phyloP scores from a whole-genome alignment of 2,797 vertebrate genomes.

The Manis javanica region DNA sequence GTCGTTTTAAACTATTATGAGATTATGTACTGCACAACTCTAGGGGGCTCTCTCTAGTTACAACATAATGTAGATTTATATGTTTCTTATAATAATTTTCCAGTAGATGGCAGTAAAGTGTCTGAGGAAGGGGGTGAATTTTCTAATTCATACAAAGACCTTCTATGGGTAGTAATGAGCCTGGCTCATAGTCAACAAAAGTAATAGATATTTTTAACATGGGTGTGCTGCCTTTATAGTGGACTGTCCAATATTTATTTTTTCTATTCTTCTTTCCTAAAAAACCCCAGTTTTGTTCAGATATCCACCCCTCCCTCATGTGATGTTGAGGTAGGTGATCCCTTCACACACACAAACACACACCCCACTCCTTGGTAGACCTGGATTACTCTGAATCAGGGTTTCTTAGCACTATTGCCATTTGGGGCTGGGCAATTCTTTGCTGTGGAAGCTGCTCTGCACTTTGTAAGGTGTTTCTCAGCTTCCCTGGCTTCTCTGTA shows the following conservation, averaged over 20 bases:
- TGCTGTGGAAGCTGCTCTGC: background rate
- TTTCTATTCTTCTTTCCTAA: background rate
- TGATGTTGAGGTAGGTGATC: background rate
- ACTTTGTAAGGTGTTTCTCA: background rate
- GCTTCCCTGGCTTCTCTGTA: background rate
- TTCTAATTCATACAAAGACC: constrained; percentile 51
- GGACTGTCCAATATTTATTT: background rate
- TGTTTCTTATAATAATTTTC: constrained; percentile 47
- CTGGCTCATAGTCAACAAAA: constrained; percentile 41
- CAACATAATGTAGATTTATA: background rate
- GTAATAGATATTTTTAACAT: background rate
- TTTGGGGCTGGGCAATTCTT: background rate
- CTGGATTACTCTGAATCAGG: background rate
- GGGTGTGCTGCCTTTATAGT: background rate
- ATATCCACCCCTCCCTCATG: background rate
- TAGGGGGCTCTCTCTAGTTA: constrained; percentile 78
- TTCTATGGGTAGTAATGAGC: constrained; percentile 6
- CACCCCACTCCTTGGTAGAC: background rate
- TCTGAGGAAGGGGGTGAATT: constrained; percentile 61
- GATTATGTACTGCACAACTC: constrained; percentile 64
- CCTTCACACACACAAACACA: background rate
- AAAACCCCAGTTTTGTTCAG: background rate
- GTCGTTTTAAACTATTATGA: background rate
- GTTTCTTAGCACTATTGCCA: background rate
- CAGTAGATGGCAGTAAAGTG: constrained; percentile 76